Base-by-base conservation (phyloP, 1,140 invertebrate species). In the Theocolax elegans region DNA sequence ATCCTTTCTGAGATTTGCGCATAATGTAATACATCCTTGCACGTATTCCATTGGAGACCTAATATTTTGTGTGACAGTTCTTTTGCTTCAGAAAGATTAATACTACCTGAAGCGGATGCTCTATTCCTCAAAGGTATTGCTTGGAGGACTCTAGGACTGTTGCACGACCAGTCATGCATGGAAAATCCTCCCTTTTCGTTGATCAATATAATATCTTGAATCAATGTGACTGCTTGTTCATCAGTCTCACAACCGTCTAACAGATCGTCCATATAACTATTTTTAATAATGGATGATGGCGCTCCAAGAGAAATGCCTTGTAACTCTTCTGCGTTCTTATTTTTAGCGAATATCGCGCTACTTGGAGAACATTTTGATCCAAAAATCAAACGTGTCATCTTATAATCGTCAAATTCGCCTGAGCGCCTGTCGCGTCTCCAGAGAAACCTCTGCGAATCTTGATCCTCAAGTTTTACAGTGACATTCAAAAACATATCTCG, bases 321-420 rank as follows among this genome's bases (percentile, higher is more conserved):
- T 7, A 53, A 53, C 3, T 21, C 1, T 8, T 10, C 10, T 1
- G 21, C 49, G 25, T 83, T 81, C 13, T 38, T 59, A 46, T 82
- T 74, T 23, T 76, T 71, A 0, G 82, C 73, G 60, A 49, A 75
- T 10, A 77, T 63, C 1, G 80, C 82, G 9, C 72, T 67, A n/a
- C n/a, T n/a, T n/a, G n/a, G n/a, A n/a, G n/a, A n/a, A n/a, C n/a
- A n/a, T n/a, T n/a, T n/a, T n/a, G n/a, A n/a, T n/a, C n/a, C n/a
- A n/a, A n/a, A n/a, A n/a, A n/a, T n/a, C n/a, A n/a, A n/a, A n/a
- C n/a, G n/a, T n/a, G n/a, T n/a, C n/a, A n/a, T n/a, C n/a, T n/a
- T n/a, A n/a, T n/a, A n/a, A n/a, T n/a, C n/a, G n/a, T n/a, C n/a
- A n/a, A n/a, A n/a, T 12, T 6, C 12, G 35, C 12, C 35, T 12